Evolutionary conservation across 2,113 vertebrate species (phyloP).

Genomic region (Donacobius atricapilla): DNA sequence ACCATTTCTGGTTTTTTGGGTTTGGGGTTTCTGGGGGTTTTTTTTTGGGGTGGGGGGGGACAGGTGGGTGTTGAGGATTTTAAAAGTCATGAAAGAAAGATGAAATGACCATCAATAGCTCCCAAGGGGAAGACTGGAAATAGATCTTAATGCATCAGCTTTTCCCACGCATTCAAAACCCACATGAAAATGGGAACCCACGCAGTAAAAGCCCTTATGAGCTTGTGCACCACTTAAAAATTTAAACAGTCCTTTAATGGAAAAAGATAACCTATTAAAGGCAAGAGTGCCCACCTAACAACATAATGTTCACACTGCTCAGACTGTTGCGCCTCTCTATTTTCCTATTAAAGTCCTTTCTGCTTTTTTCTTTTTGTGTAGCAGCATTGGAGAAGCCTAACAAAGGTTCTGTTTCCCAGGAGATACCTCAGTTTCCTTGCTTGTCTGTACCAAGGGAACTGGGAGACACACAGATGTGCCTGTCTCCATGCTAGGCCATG

Average conservation of each 20-base stretch:
- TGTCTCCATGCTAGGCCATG: background rate
- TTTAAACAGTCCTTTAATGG: background rate
- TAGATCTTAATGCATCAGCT: conserved; percentile 36
- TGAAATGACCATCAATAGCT: conserved; percentile 62
- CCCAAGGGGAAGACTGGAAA: conserved; percentile 27
- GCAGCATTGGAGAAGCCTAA: background rate
- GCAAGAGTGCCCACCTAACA: background rate
- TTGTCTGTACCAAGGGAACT: background rate
- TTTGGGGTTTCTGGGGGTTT: background rate
- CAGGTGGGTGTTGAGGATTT: background rate
- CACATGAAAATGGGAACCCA: background rate
- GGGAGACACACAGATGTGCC: background rate
- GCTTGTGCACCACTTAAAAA: background rate
- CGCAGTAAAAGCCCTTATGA: background rate
- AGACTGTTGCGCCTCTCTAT: background rate
- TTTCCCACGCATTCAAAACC: conserved; percentile 29
- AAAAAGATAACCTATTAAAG: background rate
- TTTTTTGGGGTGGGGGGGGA: background rate
- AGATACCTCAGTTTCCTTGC: background rate
- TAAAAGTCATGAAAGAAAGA: conserved; percentile 67
- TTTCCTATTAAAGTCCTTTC: background rate
- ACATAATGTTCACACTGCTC: background rate
- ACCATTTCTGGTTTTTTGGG: background rate
- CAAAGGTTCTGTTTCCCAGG: background rate
- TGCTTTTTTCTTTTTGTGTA: background rate